These are phyloP conservation scores for Acinonyx jubatus DNA, from an alignment of 2,113 vertebrate genomes.

Conservation along the genomic window DNA sequence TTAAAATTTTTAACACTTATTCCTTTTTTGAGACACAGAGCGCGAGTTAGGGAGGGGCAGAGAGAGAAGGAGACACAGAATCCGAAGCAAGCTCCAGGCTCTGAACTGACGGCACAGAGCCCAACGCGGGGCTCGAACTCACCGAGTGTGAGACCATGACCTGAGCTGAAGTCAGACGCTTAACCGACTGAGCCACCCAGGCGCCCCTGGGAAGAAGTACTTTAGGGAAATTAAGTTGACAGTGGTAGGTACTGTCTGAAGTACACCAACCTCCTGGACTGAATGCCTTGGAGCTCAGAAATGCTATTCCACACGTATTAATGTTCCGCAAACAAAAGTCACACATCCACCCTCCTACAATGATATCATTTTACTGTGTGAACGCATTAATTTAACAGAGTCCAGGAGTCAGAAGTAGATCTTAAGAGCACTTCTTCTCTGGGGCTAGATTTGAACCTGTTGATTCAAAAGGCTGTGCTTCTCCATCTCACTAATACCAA, in stretches of 20 bases:
- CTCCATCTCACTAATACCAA: not conserved
- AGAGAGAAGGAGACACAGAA: too few species aligned
- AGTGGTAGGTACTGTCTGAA: not conserved
- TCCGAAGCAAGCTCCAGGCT: too few species aligned
- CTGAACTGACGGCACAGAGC: too few species aligned
- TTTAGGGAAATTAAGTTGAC: not conserved
- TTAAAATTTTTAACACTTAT: not conserved
- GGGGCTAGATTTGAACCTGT: not conserved
- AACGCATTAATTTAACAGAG: not conserved
- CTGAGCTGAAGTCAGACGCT: too few species aligned
- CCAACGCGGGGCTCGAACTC: too few species aligned
- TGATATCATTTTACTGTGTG: not conserved
- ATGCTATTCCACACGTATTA: not conserved
- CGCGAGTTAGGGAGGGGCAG: too few species aligned
- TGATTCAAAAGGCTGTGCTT: not conserved
- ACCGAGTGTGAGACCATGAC: too few species aligned
- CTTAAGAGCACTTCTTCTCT: not conserved
- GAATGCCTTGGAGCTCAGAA: not conserved
- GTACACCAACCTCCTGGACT: not conserved
- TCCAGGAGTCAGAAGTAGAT: not conserved
- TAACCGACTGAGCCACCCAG: too few species aligned
- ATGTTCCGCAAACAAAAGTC: not conserved
- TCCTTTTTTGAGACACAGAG: too few species aligned
- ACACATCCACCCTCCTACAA: not conserved
- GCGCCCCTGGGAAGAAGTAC: not conserved